Conservation (phyloP, 37 sponge, comb jelly and placozoan species). For the Bolinopsis microptera region DNA sequence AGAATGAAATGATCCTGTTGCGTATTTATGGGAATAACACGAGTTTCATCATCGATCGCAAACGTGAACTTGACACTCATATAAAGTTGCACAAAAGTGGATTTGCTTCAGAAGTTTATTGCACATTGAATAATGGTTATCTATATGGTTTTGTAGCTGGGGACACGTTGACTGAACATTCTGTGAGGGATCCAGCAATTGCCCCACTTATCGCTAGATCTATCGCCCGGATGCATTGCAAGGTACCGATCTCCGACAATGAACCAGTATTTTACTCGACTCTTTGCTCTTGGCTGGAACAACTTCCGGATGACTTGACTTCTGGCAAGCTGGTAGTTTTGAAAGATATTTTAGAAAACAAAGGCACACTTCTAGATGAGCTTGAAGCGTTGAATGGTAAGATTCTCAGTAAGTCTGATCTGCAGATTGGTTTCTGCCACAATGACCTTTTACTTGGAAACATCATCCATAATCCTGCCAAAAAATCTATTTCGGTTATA, state of each 20-base stretch:
- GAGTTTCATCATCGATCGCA: conserved; percentile 55
- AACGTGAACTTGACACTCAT: conserved; percentile 58
- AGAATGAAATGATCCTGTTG: conserved; percentile 24
- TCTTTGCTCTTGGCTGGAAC: background rate
- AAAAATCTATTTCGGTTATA: conserved; percentile 74
- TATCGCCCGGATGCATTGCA: conserved; percentile 74
- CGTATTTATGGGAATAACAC: conserved; percentile 67
- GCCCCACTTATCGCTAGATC: conserved; percentile 64
- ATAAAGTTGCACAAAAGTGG: conserved; percentile 31
- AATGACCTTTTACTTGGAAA: conserved; percentile 83
- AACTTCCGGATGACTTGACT: conserved; percentile 41
- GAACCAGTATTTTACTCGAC: conserved; percentile 32
- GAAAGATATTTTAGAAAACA: background rate
- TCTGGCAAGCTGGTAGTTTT: conserved; percentile 5
- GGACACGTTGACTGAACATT: conserved; percentile 32
- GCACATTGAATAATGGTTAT: conserved; percentile 57
- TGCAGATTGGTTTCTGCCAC: conserved; percentile 83
- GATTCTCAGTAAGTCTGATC: conserved; percentile 22
- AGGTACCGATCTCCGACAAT: background rate
- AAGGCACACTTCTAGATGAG: background rate
- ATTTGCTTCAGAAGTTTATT: conserved; percentile 42
- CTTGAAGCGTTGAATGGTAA: conserved; percentile 25
- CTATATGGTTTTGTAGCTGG: conserved; percentile 67
- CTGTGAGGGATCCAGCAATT: conserved; percentile 68
- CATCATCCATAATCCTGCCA: conserved; percentile 71